Evolutionary conservation across 2,113 vertebrate species (phyloP).

Genomic region (Caranx melampygus): DNA sequence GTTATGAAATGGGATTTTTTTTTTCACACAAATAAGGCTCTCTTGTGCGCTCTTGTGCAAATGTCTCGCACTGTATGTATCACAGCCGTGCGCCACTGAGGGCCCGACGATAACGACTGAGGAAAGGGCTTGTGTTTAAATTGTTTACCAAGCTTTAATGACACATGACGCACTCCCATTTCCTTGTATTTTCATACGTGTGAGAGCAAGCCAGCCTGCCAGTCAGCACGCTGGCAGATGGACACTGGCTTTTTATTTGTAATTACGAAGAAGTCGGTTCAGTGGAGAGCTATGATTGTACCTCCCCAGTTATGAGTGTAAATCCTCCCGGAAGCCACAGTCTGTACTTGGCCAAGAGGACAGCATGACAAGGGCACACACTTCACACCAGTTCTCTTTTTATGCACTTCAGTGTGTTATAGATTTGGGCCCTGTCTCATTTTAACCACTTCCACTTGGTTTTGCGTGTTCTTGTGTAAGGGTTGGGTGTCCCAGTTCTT

Average conservation of each 20-base stretch:
- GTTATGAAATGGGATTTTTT: constrained; percentile 41
- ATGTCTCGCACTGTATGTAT: neutral
- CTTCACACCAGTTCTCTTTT: neutral
- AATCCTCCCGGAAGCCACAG: constrained; percentile 18
- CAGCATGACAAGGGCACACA: neutral
- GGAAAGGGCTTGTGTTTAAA: neutral
- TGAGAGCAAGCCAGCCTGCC: neutral
- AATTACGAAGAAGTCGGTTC: constrained; percentile 30
- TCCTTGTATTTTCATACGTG: constrained; percentile 27
- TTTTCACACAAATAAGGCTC: neutral
- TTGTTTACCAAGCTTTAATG: neutral
- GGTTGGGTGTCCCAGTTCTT: too few relatives aligned
- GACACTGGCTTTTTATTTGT: constrained; percentile 3
- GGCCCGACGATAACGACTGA: neutral
- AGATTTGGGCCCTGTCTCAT: neutral
- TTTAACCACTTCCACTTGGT: too few relatives aligned
- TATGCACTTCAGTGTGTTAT: neutral
- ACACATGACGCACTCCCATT: constrained; percentile 24
- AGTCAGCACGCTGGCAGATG: neutral
- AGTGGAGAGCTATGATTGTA: constrained; percentile 7
- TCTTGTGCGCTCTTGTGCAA: neutral
- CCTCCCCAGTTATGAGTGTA: neutral
- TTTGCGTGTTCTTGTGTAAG: too few relatives aligned
- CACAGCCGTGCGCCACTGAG: neutral
- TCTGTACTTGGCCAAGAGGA: neutral